phyloP scores from a whole-genome alignment of 2,888 invertebrate species.

The Clistopyga incitator region DNA sequence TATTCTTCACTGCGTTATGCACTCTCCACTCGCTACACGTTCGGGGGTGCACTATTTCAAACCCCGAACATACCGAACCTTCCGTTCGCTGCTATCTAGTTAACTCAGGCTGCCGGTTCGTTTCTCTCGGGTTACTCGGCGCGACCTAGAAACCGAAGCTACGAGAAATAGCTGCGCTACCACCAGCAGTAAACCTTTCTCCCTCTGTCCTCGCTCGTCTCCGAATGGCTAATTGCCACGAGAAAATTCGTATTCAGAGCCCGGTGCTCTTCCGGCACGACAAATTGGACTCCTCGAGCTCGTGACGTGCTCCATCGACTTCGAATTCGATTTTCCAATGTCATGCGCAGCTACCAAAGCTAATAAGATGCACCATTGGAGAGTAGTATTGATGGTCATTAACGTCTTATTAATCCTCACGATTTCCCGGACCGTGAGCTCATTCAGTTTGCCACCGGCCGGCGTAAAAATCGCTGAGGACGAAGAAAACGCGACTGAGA shows the following conservation, averaged over 20 bases:
- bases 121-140: conserved; percentile 66
- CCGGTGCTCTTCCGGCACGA: conserved; percentile 72
- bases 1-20: conserved; percentile 40
- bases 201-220: conserved; percentile 49
- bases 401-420: conserved; percentile 2
- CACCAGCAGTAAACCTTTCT: conserved; percentile 33
- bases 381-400: background rate
- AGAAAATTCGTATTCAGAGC: conserved; percentile 78
- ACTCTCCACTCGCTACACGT: conserved; percentile 38
- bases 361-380: background rate
- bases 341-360: background rate
- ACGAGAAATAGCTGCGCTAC: conserved; percentile 17
- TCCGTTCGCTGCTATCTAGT: conserved; percentile 72
- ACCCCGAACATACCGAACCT: conserved; percentile 64
- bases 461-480: background rate
- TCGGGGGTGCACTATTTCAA: conserved; percentile 72
- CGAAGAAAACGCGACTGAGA: background rate
- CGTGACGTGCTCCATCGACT: conserved; percentile 55
- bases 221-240: conserved; percentile 79
- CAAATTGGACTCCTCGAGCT: conserved; percentile 69
- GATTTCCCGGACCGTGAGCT: background rate
- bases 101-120: conserved; percentile 74
- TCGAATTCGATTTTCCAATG: conserved; percentile 43
- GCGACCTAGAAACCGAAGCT: conserved; percentile 58
- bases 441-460: background rate